Conservation (phyloP, 2,888 invertebrate species). For the Napeogenes sylphis region DNA sequence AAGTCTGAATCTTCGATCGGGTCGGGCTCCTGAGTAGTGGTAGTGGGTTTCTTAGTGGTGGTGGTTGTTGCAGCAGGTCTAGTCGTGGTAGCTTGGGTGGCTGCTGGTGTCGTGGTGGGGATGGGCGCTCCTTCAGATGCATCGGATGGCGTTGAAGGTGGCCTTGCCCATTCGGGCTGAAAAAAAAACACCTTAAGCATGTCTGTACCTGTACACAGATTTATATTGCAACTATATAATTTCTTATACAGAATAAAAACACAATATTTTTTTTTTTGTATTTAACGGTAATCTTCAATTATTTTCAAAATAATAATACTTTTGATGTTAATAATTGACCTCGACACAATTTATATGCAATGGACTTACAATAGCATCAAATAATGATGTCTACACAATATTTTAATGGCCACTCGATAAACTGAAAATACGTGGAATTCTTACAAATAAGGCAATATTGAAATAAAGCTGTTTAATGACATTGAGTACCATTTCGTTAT, state of each 20-base stretch:
- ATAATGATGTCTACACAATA: slow-evolving; percentile 1
- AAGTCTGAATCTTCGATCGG: slow-evolving; percentile 22
- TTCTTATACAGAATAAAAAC: no score
- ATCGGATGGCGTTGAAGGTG: slow-evolving; percentile 82
- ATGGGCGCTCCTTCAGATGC: slow-evolving; percentile 69
- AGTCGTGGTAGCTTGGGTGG: slow-evolving; percentile 42
- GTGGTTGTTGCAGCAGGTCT: slow-evolving; percentile 34
- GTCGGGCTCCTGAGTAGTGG: slow-evolving; percentile 30
- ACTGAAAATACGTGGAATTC: not conserved
- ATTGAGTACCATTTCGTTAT: not conserved
- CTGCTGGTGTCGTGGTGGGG: slow-evolving; percentile 40
- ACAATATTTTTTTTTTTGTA: no score
- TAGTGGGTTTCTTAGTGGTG: slow-evolving; percentile 31
- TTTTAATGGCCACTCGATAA: slow-evolving; percentile 7
- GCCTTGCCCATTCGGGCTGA: slow-evolving; percentile 89
- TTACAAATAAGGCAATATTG: not conserved
- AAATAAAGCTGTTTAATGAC: not conserved
- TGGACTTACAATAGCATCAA: not conserved
- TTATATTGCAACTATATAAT: no score
- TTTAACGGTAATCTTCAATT: not conserved
- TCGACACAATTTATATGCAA: not conserved
- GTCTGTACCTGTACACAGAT: not conserved
- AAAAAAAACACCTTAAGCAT: slow-evolving; percentile 31
- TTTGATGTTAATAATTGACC: not conserved
- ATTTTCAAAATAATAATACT: not conserved